A percentile compares a stretch with the other conserved stretches of the same genome.
These are phyloP conservation scores for Cyclura pinguis DNA, from an alignment of 2,797 vertebrate genomes.

Conservation along the genomic window DNA sequence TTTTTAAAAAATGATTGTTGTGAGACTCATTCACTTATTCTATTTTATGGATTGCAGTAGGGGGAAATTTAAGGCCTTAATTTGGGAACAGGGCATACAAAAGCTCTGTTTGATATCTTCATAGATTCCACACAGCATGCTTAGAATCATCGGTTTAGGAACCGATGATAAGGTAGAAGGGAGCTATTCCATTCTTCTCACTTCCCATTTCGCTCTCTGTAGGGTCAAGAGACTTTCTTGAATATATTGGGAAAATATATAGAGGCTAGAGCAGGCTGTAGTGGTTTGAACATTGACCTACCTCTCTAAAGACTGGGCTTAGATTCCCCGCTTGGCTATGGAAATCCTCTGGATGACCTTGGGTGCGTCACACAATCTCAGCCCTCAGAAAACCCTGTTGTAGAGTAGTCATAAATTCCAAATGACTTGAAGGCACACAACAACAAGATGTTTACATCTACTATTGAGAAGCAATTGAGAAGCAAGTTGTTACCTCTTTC, in stretches of 20 bases:
- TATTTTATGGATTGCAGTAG: too few species aligned
- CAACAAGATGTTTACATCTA: background rate
- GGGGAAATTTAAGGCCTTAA: too few species aligned
- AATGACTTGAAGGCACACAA: too few species aligned
- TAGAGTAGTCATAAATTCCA: background rate
- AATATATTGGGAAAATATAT: background rate
- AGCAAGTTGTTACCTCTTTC: background rate
- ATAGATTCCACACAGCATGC: background rate
- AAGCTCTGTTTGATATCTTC: background rate
- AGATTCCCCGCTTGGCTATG: too few species aligned
- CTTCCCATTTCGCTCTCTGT: background rate
- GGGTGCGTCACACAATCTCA: too few species aligned
- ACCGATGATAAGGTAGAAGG: background rate
- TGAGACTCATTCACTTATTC: too few species aligned
- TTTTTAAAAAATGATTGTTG: too few species aligned
- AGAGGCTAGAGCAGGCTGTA: too few species aligned
- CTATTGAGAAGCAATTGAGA: too few species aligned
- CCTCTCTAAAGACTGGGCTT: too few species aligned
- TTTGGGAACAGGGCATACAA: background rate
- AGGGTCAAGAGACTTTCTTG: background rate
- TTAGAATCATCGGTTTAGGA: background rate
- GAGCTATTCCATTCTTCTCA: background rate
- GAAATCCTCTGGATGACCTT: too few species aligned
- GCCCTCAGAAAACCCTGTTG: background rate
- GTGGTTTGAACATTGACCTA: too few species aligned